These are phyloP conservation scores for Anastrepha obliqua DNA, from an alignment of 1,140 invertebrate genomes.

Conservation along the genomic window DNA sequence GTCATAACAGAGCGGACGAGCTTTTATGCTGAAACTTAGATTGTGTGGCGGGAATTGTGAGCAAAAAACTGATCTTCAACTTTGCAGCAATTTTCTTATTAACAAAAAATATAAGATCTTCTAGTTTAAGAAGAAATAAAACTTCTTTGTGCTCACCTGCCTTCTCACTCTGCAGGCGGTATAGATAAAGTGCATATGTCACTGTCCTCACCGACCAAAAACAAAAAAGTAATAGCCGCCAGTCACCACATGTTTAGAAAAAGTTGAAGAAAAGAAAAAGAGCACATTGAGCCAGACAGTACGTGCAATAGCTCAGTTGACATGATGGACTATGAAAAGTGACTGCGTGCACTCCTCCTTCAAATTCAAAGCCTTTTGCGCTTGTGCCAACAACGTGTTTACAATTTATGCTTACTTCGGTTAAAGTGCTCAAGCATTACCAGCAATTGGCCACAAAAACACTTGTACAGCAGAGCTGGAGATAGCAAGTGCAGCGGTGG, in stretches of 20 bases:
- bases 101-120: no score
- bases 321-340: conserved; percentile 16
- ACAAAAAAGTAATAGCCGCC: not conserved
- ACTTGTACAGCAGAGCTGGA: not conserved
- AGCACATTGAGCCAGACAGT: not conserved
- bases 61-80: no score
- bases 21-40: no score
- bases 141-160: not conserved
- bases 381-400: conserved; percentile 6
- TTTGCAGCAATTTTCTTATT: no score
- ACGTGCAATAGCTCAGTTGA: conserved; percentile 11
- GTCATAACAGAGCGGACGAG: no score
- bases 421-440: not conserved
- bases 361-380: conserved; percentile 41
- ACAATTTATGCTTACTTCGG: conserved; percentile 40
- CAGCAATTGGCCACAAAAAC: conserved; percentile 32
- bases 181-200: conserved; percentile 13
- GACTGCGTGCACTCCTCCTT: conserved; percentile 5
- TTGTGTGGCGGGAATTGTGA: no score
- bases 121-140: not conserved
- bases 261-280: not conserved
- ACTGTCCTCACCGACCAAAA: not conserved
- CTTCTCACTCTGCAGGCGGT: not conserved
- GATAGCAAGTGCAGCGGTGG: not conserved
- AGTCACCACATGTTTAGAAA: conserved; percentile 42